A percentile compares a stretch with the other conserved stretches of the same genome.
These are phyloP conservation scores for Drosophila peninsularis DNA, from an alignment of 2,888 invertebrate genomes.

Conservation along the genomic window DNA sequence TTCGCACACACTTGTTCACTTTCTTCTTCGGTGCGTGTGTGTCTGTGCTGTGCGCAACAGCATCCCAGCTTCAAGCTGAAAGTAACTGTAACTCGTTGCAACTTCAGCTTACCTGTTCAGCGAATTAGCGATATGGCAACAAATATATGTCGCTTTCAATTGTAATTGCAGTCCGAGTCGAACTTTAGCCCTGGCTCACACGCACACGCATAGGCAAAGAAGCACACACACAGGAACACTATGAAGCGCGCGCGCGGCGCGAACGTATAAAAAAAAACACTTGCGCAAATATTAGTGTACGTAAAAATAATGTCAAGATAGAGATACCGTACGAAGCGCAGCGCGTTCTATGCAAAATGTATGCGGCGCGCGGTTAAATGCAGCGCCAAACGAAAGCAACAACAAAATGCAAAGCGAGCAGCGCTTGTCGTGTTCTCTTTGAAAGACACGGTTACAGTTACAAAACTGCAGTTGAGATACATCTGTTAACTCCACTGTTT, in stretches of 20 bases:
- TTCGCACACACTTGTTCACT: slow-evolving; percentile 77
- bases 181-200: slow-evolving; percentile 56
- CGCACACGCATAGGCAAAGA: slow-evolving; percentile 10
- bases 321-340: slow-evolving; percentile 24
- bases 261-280: slow-evolving; percentile 47
- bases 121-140: slow-evolving; percentile 55
- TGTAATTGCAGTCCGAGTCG: slow-evolving; percentile 39
- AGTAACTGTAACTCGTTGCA: slow-evolving; percentile 71
- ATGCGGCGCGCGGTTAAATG: slow-evolving; percentile 49
- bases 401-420: slow-evolving; percentile 53
- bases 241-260: slow-evolving; percentile 44
- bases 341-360: slow-evolving; percentile 56
- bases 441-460: slow-evolving; percentile 27
- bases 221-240: neutral
- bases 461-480: slow-evolving; percentile 18
- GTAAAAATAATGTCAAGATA: slow-evolving; percentile 31
- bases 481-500: slow-evolving; percentile 42
- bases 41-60: slow-evolving; percentile 33
- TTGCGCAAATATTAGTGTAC: slow-evolving; percentile 69
- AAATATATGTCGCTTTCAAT: slow-evolving; percentile 74
- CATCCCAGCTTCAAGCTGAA: slow-evolving; percentile 55
- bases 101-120: slow-evolving; percentile 63
- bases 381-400: slow-evolving; percentile 63
- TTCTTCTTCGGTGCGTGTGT: slow-evolving; percentile 61
- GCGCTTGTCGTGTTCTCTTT: slow-evolving; percentile 34